Conservation (phyloP, 1,140 invertebrate species). For the Globodera ellingtonae region DNA sequence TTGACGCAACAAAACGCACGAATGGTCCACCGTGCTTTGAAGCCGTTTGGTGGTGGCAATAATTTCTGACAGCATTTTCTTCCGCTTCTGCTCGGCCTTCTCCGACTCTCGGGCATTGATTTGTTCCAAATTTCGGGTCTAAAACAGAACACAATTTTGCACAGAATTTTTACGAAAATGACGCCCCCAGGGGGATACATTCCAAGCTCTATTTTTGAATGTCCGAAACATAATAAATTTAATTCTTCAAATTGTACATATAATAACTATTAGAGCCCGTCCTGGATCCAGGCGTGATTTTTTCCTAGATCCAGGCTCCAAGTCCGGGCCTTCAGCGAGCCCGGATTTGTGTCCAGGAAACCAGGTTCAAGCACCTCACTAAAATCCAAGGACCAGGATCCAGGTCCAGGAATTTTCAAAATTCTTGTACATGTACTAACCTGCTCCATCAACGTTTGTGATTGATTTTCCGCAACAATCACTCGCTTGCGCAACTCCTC, state of each 20-base stretch:
- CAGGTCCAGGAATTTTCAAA: too few species aligned
- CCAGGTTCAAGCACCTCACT: too few species aligned
- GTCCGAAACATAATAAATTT: too few species aligned
- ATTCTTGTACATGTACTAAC: conserved; percentile 58
- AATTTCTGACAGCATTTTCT: conserved; percentile 50
- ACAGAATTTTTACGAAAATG: too few species aligned
- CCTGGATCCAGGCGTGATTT: too few species aligned
- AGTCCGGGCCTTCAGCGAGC: too few species aligned
- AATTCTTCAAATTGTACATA: background rate
- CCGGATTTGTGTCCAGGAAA: too few species aligned
- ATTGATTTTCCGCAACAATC: conserved; percentile 89
- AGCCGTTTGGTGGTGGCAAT: conserved; percentile 47
- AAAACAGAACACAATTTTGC: conserved; percentile 2
- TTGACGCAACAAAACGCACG: conserved; percentile 53
- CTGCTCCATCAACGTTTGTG: conserved; percentile 93
- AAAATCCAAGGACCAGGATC: too few species aligned
- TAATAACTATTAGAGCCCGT: too few species aligned
- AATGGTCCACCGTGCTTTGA: conserved; percentile 61
- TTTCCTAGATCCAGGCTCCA: too few species aligned
- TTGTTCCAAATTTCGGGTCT: conserved; percentile 51
- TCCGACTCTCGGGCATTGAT: conserved; percentile 37
- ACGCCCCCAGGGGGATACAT: too few species aligned
- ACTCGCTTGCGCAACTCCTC: conserved; percentile 81
- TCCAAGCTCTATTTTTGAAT: too few species aligned
- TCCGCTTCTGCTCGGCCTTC: conserved; percentile 44